Base-by-base conservation (phyloP, 2,113 vertebrate species). In the Chitala chitala region DNA sequence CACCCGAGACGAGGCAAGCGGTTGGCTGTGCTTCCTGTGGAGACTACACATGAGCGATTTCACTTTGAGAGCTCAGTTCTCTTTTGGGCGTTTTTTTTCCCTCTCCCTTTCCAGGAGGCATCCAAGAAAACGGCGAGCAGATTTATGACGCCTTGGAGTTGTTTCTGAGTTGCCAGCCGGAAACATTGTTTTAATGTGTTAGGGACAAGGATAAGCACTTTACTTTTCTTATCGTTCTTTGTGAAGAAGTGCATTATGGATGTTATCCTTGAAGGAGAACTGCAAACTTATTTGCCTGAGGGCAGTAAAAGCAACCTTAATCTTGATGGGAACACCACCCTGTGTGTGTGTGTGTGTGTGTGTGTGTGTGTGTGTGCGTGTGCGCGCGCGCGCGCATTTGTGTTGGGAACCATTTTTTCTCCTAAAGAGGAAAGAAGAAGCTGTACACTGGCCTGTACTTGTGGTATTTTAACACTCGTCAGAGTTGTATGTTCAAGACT, bases 81-180 rank as follows among this genome's bases (percentile, higher is more conserved):
- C n/a, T n/a, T n/a, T n/a, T n/a, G n/a, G 83, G 80, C 82, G 85
- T 83, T n/a, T n/a, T n/a, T 87, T 89, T 84, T 82, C 86, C 84
- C 79, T 51, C 12, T 51, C 82, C 85, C 82, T 80, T 87, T 87
- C 87, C 85, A 85, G 84, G 83, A 80, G 69, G 80, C 72, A 63
- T 68, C 54, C 77, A 76, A 78, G 72, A 86, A 84, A 84, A 82
- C 71, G 78, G 65, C 69, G n/a, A 5, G 72, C 76, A 83, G 85
- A 86, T 85, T 80, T n/a, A n/a, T n/a, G 76, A 80, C 69, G 53
- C 65, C 50, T 24, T 68, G 75, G 75, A 79, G 76, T 80, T 79
- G 80, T 78, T 83, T 85, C 76, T 72, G 75, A 82, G 79, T 76
- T 80, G 77, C 78, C 79, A 78, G 79, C 69, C 79, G 55, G 58